Conservation (phyloP, 2,113 vertebrate genomes). For the Lagopus leucura region DNA sequence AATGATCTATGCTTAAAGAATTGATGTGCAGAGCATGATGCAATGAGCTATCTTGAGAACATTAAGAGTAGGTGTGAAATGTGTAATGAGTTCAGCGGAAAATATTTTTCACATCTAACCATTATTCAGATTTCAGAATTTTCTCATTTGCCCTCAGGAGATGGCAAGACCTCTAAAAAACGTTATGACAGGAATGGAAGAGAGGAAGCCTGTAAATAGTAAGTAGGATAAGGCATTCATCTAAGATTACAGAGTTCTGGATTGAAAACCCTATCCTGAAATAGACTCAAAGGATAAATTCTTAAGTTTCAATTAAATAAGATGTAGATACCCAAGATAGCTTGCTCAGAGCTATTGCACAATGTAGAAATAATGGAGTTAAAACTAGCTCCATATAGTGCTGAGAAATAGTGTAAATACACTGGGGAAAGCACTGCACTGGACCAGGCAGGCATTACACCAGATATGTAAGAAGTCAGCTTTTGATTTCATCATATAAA, state of each 20-base stretch:
- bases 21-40: neutral
- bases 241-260: neutral
- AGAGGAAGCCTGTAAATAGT: neutral
- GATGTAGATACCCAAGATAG: fast-evolving
- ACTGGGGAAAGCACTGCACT: neutral
- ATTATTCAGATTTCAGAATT: constrained; percentile 11
- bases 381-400: neutral
- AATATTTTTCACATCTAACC: neutral
- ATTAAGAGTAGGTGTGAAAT: constrained; percentile 19
- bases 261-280: constrained; percentile 3
- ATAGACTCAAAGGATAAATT: neutral
- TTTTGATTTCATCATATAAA: neutral
- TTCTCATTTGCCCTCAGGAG: neutral
- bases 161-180: neutral
- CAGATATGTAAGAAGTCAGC: neutral
- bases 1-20: neutral
- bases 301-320: neutral
- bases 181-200: neutral
- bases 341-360: neutral
- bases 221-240: neutral
- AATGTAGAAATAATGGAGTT: neutral
- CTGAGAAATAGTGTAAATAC: neutral
- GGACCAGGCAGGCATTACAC: neutral
- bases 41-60: neutral
- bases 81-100: neutral